These are phyloP conservation scores for Eutolmus rufibarbis DNA, from an alignment of 2,888 invertebrate species.

Conservation along the genomic window DNA sequence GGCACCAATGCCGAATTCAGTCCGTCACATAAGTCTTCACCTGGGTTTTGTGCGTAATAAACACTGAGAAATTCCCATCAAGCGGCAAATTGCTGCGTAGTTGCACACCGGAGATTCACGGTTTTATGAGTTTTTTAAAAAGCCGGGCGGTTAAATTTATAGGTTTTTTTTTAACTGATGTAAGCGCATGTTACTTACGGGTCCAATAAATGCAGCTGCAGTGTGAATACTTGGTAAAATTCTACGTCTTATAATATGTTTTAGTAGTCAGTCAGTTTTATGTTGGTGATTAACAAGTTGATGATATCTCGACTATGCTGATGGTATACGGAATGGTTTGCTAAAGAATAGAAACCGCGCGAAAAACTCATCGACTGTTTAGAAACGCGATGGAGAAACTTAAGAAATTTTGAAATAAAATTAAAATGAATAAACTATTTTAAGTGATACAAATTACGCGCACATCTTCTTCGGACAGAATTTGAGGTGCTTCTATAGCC, in stretches of 20 bases:
- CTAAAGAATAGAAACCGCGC: not conserved
- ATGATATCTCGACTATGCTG: not conserved
- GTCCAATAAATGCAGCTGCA: not conserved
- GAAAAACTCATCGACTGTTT: not conserved
- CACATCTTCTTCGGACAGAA: not conserved
- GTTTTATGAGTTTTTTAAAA: not conserved
- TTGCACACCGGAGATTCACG: not conserved
- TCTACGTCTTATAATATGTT: not conserved
- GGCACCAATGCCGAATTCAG: not conserved
- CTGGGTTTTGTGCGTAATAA: conserved; percentile 18
- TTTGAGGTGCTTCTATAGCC: not conserved
- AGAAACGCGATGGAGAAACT: not conserved
- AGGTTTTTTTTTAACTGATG: not conserved
- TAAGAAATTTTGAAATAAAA: conserved; percentile 10
- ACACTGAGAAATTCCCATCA: not conserved
- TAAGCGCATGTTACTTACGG: not conserved
- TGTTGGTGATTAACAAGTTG: not conserved
- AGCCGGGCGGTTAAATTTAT: not conserved
- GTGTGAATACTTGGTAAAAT: not conserved
- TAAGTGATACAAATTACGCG: conserved; percentile 12
- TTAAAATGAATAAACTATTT: not conserved
- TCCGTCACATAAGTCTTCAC: not conserved
- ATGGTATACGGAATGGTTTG: not conserved
- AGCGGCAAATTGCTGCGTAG: conserved; percentile 7
- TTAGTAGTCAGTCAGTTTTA: not conserved